phyloP scores from a whole-genome alignment of 2,797 vertebrate species.

The Arnoldichthys spilopterus region DNA sequence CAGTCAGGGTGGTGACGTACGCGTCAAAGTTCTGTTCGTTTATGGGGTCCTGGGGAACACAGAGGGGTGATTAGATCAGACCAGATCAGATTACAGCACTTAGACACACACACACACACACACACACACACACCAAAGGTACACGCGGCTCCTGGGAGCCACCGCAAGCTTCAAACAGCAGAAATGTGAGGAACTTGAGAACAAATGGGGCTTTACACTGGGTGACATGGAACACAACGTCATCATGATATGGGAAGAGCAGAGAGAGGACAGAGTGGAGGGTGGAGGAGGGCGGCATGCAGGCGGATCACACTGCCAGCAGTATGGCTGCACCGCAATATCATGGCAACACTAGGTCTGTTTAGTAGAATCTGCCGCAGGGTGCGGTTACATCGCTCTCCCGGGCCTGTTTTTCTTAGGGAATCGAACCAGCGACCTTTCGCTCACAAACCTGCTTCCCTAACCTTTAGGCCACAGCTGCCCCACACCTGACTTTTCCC shows the following conservation, averaged over 20 bases:
- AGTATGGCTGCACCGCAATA: slow-evolving; percentile 21
- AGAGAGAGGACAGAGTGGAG: neutral
- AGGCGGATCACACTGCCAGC: neutral
- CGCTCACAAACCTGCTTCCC: no score
- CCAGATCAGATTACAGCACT: neutral
- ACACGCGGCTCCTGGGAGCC: neutral
- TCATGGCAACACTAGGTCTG: slow-evolving; percentile 41
- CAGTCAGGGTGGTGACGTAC: slow-evolving; percentile 98
- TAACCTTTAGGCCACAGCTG: no score
- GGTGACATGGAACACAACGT: neutral
- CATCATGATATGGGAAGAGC: neutral
- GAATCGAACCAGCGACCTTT: no score
- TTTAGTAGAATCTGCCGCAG: neutral
- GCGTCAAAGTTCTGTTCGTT: slow-evolving; percentile 99
- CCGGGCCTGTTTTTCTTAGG: no score
- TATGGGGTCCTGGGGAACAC: slow-evolving; percentile 90
- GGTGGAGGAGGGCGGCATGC: neutral
- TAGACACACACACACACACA: neutral
- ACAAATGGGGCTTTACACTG: neutral
- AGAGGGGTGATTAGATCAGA: slow-evolving; percentile 23
- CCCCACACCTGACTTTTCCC: no score
- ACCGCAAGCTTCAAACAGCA: neutral
- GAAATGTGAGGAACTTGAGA: neutral
- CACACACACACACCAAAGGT: neutral
- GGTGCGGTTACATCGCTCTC: no score